Percentiles rank a stretch among this genome's conserved stretches.
phyloP scores from a whole-genome alignment of 2,113 vertebrate species.

The Menura novaehollandiae region DNA sequence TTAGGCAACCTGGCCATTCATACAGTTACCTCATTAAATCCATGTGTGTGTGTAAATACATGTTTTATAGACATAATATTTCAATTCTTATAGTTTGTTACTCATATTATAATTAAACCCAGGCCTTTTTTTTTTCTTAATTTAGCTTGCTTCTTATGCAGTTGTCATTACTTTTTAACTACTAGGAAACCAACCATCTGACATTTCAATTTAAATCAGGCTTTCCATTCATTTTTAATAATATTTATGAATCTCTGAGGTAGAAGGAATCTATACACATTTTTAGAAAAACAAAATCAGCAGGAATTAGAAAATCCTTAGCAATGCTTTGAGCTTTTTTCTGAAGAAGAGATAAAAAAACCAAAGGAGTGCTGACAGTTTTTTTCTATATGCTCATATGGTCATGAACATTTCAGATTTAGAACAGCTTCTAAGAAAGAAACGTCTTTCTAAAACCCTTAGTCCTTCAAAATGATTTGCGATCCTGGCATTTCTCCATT shows the following conservation, averaged over 20 bases:
- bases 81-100: background rate
- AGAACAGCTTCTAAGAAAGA: background rate
- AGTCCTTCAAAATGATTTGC: constrained; percentile 56
- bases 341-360: background rate
- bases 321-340: constrained; percentile 57
- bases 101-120: background rate
- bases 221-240: constrained; percentile 74
- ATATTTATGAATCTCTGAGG: constrained; percentile 68
- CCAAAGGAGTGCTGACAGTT: background rate
- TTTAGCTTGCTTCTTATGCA: constrained; percentile 38
- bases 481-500: constrained; percentile 24
- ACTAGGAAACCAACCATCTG: constrained; percentile 61
- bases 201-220: constrained; percentile 72
- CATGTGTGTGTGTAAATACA: background rate
- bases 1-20: background rate
- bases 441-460: constrained; percentile 41
- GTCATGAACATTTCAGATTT: constrained; percentile 22
- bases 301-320: constrained; percentile 68
- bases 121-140: background rate
- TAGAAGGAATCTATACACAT: constrained; percentile 63
- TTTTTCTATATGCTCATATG: constrained; percentile 22
- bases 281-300: constrained; percentile 74
- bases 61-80: background rate
- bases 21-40: background rate
- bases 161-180: constrained; percentile 38